phyloP scores from a whole-genome alignment of 2,888 invertebrate genomes.

The Acronicta alni region DNA sequence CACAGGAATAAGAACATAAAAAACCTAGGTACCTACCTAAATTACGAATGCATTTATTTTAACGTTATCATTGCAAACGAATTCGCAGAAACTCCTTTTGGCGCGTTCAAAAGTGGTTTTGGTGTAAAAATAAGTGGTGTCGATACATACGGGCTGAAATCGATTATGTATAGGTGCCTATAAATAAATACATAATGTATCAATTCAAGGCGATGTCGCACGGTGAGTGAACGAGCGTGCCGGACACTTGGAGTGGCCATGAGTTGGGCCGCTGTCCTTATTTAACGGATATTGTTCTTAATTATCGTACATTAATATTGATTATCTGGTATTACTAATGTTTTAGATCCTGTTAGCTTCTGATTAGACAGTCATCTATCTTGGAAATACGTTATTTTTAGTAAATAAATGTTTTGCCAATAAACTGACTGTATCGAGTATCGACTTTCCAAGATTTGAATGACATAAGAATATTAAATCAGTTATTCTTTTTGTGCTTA shows the following conservation, averaged over 20 bases:
- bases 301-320: background rate
- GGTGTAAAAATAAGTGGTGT: conserved; percentile 40
- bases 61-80: conserved; percentile 14
- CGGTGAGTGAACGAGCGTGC: conserved; percentile 75
- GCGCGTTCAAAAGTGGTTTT: conserved; percentile 14
- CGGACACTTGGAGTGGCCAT: conserved; percentile 59
- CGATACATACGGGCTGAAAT: conserved; percentile 37
- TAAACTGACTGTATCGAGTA: no score
- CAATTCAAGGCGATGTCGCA: conserved; percentile 76
- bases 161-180: conserved; percentile 43
- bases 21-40: no score
- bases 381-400: no score
- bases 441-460: no score
- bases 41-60: background rate
- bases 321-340: background rate
- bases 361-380: no score
- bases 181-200: conserved; percentile 62
- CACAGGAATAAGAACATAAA: no score
- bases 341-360: no score
- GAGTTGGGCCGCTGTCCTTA: conserved; percentile 19
- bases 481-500: no score
- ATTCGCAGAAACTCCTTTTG: conserved; percentile 25
- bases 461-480: no score
- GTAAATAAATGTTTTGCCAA: no score
- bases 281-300: conserved; percentile 1